Conservation (phyloP, 2,888 invertebrate genomes). For the Pedicia rivosa region DNA sequence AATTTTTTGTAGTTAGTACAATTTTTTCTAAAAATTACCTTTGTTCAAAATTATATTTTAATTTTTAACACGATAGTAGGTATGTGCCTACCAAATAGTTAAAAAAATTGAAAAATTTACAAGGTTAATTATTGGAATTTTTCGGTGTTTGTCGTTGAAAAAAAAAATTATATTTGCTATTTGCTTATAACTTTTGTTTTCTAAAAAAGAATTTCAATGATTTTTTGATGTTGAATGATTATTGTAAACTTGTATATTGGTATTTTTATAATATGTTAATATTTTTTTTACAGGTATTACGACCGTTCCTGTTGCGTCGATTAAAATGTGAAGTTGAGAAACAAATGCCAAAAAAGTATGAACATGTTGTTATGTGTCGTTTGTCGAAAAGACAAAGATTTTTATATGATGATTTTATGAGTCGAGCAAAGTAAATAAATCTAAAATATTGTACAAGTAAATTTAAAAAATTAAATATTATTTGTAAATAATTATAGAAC, state of each 20-base stretch:
- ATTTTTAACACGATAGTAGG: too few relatives aligned
- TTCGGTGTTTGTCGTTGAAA: too few relatives aligned
- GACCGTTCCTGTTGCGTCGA: constrained; percentile 84
- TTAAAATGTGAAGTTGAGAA: constrained; percentile 93
- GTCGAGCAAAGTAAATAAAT: constrained; percentile 66
- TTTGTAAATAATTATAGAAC: constrained; percentile 44
- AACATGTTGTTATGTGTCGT: constrained; percentile 85
- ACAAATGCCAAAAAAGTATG: constrained; percentile 93
- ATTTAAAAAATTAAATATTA: not conserved
- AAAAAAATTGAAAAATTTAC: too few relatives aligned
- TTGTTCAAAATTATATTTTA: not conserved
- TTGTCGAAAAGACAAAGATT: constrained; percentile 91
- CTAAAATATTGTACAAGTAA: constrained; percentile 8
- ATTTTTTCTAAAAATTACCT: not conserved
- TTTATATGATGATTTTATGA: constrained; percentile 99
- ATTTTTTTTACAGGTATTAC: constrained; percentile 49
- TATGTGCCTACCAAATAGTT: too few relatives aligned
- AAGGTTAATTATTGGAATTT: too few relatives aligned
- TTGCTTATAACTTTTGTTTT: too few relatives aligned
- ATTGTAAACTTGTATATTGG: constrained; percentile 37
- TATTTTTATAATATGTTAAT: too few relatives aligned
- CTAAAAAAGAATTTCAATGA: too few relatives aligned
- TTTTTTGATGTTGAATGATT: too few relatives aligned
- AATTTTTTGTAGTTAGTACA: not conserved
- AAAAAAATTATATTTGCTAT: too few relatives aligned